Evolutionary conservation across 2,797 vertebrate genomes (phyloP), one percentile per base, ranked within the genome.

Genomic region (Heliangelus exortis): DNA sequence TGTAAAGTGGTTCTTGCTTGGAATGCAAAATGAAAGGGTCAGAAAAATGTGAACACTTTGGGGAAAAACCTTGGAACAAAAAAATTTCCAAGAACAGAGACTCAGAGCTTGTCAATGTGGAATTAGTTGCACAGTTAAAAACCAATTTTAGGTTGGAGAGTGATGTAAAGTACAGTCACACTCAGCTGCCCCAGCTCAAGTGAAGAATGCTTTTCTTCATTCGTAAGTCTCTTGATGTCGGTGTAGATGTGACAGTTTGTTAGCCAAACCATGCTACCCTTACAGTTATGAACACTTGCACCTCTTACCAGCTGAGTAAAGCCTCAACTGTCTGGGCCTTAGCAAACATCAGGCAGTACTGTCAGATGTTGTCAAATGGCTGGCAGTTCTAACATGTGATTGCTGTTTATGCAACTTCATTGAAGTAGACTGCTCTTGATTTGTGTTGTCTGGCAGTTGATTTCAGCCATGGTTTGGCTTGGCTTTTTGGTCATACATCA

Each of bases 91-190:
- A 63, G 51, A 43, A 72, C 39, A 59, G 51, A 94, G 34, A 33
- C 33, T 77, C 41, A 20, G 72, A 85, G 16, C 47, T 82, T 94
- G 78, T 85, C 69, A 29, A 5, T 71, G 54, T 85, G 34, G 50
- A 94, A 87, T 90, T 78, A 90, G 72, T 45, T 88, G 31, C 55
- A 61, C 48, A 86, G 75, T 89, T 94, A 84, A 87, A 84, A 95
- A 59, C 2, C 67, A 86, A n/a, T 79, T 93, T 78, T 57, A 61
- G 15, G 8, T 73, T 81, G 23, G 41, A 93, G 69, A 62, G 23
- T 78, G 69, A 58, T 92, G 45, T 93, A 66, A 94, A 34, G 92
- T 91, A 28, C 2, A 1, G 80, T 92, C 63, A 85, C 48, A 33
- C 59, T 76, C 28, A 39, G 34, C 36, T 86, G 53, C 83, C 50